Percentiles rank a stretch among this genome's conserved stretches.
Evolutionary conservation across 2,113 vertebrate species (phyloP).

Genomic region (Anser brachyrhynchus): DNA sequence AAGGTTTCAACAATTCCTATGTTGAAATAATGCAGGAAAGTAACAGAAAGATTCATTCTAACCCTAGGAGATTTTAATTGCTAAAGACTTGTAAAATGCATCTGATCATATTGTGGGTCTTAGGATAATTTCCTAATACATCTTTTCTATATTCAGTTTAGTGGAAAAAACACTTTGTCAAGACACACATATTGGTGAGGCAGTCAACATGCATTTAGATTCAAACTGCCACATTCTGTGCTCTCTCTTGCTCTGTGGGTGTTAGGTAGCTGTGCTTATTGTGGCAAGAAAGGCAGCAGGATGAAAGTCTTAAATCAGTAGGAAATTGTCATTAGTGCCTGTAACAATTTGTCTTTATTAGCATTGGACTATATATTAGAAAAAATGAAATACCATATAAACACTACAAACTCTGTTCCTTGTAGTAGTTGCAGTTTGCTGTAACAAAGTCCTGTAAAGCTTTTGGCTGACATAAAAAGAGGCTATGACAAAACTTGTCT

Average conservation of each 20-base stretch:
- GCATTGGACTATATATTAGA: background rate
- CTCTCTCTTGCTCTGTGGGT: background rate
- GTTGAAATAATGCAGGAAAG: background rate
- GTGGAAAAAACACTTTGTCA: background rate
- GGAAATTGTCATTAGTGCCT: constrained; percentile 15
- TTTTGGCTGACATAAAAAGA: background rate
- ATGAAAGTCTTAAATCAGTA: constrained; percentile 10
- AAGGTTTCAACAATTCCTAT: background rate
- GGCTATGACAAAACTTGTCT: background rate
- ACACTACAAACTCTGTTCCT: background rate
- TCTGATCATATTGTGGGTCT: background rate
- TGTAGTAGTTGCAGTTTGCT: background rate
- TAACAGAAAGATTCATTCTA: background rate
- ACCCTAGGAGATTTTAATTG: background rate
- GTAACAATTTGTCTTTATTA: background rate
- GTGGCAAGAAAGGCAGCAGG: constrained; percentile 24
- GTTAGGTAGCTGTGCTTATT: background rate
- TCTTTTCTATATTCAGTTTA: background rate
- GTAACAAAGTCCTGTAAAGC: background rate
- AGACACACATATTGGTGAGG: background rate
- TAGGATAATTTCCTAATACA: background rate
- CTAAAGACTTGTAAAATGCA: background rate
- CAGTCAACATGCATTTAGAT: background rate
- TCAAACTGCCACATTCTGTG: background rate
- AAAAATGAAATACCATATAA: background rate